phyloP scores from a whole-genome alignment of 2,113 vertebrate genomes.

The Lasiurus cinereus region DNA sequence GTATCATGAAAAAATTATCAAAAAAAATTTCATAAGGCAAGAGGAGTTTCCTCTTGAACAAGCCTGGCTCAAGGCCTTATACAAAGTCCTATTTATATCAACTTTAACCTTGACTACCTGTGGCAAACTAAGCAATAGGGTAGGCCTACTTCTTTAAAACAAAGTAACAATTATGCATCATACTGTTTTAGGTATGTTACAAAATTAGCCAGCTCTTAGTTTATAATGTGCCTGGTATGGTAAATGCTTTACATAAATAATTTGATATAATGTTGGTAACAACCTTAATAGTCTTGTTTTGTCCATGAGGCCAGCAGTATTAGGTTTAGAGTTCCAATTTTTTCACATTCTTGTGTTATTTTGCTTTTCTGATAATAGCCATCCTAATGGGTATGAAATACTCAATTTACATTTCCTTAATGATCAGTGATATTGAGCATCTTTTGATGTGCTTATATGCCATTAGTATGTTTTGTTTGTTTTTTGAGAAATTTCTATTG shows the following conservation, averaged over 20 bases:
- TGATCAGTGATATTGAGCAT: not conserved
- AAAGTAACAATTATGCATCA: not conserved
- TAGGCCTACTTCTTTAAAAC: not conserved
- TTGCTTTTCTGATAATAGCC: not conserved
- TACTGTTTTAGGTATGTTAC: slow-evolving; percentile 1
- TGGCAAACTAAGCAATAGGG: not conserved
- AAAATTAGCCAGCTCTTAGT: slow-evolving; percentile 23
- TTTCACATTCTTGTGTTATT: not conserved
- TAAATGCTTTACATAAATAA: slow-evolving; percentile 27
- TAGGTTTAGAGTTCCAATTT: not conserved
- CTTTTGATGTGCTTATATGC: not conserved
- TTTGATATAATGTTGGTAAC: not conserved
- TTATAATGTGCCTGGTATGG: not conserved
- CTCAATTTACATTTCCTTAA: not conserved
- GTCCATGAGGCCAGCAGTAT: not conserved
- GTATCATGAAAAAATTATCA: not conserved
- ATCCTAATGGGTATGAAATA: not conserved
- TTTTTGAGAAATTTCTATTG: not conserved
- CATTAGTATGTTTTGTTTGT: not conserved
- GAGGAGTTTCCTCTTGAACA: not conserved
- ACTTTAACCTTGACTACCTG: not conserved
- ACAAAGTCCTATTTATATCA: not conserved
- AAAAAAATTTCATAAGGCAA: not conserved
- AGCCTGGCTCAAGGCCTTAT: not conserved
- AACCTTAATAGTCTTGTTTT: not conserved